Conservation (phyloP, 2,888 invertebrate genomes). For the Drosophila rellima region DNA sequence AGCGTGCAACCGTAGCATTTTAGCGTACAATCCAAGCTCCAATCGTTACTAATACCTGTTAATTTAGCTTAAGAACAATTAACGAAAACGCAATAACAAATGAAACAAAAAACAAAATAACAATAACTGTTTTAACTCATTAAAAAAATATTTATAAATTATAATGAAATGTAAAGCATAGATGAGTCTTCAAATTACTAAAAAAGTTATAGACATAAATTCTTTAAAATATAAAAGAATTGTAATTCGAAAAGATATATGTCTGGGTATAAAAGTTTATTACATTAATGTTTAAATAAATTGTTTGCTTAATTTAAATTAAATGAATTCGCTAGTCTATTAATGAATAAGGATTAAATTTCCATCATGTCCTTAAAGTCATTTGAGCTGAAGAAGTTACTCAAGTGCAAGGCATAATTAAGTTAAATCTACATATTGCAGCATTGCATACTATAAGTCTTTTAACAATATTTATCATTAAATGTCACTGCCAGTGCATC, state of each 20-base stretch:
- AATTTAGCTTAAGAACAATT: neutral
- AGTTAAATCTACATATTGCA: neutral
- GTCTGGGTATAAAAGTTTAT: no score
- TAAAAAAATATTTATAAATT: neutral
- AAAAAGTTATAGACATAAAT: no score
- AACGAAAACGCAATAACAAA: neutral
- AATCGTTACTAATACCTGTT: neutral
- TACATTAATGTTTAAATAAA: no score
- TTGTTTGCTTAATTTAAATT: no score
- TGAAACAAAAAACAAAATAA: constrained; percentile 2
- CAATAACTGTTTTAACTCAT: neutral
- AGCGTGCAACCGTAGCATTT: constrained; percentile 77
- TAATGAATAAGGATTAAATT: neutral
- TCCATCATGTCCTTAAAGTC: neutral
- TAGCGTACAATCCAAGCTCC: neutral
- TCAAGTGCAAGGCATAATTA: neutral
- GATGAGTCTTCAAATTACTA: neutral
- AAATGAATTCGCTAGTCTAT: neutral
- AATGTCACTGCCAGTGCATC: constrained; percentile 3
- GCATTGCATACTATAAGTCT: neutral
- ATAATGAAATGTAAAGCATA: constrained; percentile 24
- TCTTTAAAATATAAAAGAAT: no score
- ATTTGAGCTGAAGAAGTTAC: neutral
- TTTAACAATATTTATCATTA: constrained; percentile 2
- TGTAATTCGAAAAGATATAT: no score